Evolutionary conservation across 2,113 vertebrate genomes (phyloP).

Genomic region (Microcebus murinus): DNA sequence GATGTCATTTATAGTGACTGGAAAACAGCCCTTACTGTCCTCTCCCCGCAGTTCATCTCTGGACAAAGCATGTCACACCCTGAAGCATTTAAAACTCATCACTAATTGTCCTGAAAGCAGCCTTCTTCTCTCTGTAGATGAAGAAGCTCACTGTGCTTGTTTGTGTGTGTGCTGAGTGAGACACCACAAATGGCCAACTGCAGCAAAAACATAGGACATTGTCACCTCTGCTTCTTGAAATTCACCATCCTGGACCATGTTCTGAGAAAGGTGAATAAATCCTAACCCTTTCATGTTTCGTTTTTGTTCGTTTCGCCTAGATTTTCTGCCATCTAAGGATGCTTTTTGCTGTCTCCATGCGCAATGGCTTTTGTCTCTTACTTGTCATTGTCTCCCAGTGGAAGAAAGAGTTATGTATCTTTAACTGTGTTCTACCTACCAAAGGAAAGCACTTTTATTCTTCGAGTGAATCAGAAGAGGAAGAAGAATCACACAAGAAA

Average conservation of each 20-base stretch:
- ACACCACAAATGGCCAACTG: background rate
- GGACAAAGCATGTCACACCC: background rate
- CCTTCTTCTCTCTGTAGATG: background rate
- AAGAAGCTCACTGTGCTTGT: background rate
- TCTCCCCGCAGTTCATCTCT: background rate
- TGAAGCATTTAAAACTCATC: background rate
- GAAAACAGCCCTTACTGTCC: background rate
- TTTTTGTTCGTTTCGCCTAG: background rate
- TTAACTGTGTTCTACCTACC: conserved; percentile 92
- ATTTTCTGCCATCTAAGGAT: background rate
- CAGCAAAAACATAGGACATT: background rate
- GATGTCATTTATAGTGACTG: background rate
- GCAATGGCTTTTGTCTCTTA: background rate
- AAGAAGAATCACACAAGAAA: conserved; percentile 95
- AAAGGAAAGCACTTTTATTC: conserved; percentile 97
- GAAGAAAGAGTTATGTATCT: conserved; percentile 76
- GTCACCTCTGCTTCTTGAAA: background rate
- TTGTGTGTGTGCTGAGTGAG: background rate
- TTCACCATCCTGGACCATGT: background rate
- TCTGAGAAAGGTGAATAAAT: background rate
- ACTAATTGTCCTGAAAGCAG: background rate
- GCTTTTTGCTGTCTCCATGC: background rate
- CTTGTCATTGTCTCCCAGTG: background rate
- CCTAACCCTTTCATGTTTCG: background rate
- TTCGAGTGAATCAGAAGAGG: conserved; percentile 97